Evolutionary conservation across 2,888 invertebrate species (phyloP), one percentile per base, ranked within the genome.

Genomic region (Leptarthrus brevirostris): DNA sequence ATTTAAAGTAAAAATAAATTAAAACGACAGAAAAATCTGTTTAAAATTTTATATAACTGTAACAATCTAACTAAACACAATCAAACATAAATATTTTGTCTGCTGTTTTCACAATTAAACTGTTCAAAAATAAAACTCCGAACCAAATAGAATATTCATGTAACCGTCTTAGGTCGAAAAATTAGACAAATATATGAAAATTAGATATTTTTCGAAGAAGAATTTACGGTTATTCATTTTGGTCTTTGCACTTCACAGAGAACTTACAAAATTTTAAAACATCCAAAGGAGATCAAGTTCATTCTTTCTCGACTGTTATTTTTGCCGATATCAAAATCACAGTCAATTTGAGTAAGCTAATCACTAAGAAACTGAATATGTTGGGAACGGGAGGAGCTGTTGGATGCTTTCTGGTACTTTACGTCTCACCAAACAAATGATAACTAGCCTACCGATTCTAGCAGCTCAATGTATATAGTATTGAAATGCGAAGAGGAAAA

Each of bases 181-280:
- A 72, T 78, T 76, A 5, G 78, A 78, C 71, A 78, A 72, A 73
- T 76, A 75, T 40, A 73, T 76, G 5, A 73, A 77, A 54, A 78
- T 78, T 58, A 77, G 74, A 75, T 77, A 78, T 71, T 69, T 56
- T 49, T 77, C 77, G 34, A 75, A 77, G 24, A 77, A 78, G 66
- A 78, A 76, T 75, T 77, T 75, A 26, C 78, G 74, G 44, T 78
- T 78, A 71, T 74, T 75, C 78, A 78, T 78, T 72, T 66, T 77
- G 72, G 47, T 3, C 24, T 20, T 20, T 18, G 16, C 18, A 36
- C 20, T 12, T 3, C 18, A 36, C 36, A 26, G 36, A 34, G n/a
- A 12, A 40, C 1, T 5, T 5, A 30, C 3, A 30, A 30, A 12
- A 40, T 3, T 40, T 40, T 12, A 40, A 40, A 6, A 40, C n/a